These are phyloP conservation scores for Harpalus rufipes DNA, from an alignment of 2,888 invertebrate genomes.

Conservation along the genomic window DNA sequence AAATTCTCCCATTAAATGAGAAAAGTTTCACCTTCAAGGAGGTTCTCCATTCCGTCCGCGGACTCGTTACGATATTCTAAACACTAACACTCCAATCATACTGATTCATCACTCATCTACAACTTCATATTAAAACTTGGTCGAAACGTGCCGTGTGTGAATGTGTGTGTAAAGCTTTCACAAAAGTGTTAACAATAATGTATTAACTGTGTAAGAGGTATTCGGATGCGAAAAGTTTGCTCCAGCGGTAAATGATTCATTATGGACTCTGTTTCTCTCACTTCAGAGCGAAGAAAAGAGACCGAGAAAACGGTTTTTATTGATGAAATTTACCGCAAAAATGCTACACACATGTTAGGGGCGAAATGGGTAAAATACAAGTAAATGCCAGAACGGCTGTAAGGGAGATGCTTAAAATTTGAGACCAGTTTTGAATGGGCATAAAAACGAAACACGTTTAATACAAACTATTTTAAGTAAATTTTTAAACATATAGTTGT, in stretches of 20 bases:
- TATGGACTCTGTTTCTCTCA: conserved; percentile 16
- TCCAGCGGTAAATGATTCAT: conserved; percentile 20
- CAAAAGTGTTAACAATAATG: conserved; percentile 3
- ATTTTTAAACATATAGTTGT: no score
- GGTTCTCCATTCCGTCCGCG: not conserved
- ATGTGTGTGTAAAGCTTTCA: not conserved
- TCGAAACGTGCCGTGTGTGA: not conserved
- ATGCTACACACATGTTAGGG: not conserved
- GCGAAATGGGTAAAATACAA: no score
- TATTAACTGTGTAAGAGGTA: conserved; percentile 31
- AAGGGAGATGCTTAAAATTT: no score
- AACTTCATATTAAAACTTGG: not conserved
- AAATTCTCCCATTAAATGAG: conserved; percentile 64
- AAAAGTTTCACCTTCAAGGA: conserved; percentile 57
- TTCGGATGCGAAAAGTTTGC: not conserved
- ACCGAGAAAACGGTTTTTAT: not conserved
- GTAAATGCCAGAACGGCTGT: no score
- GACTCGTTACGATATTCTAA: not conserved
- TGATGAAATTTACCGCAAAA: conserved; percentile 2
- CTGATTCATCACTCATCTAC: conserved; percentile 1
- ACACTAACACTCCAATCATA: conserved; percentile 5
- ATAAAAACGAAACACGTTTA: no score
- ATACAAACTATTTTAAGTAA: no score
- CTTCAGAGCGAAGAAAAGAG: not conserved
- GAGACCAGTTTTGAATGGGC: no score